Conservation (phyloP, 2,797 vertebrate genomes). For the Gadopsis bispinosus region DNA sequence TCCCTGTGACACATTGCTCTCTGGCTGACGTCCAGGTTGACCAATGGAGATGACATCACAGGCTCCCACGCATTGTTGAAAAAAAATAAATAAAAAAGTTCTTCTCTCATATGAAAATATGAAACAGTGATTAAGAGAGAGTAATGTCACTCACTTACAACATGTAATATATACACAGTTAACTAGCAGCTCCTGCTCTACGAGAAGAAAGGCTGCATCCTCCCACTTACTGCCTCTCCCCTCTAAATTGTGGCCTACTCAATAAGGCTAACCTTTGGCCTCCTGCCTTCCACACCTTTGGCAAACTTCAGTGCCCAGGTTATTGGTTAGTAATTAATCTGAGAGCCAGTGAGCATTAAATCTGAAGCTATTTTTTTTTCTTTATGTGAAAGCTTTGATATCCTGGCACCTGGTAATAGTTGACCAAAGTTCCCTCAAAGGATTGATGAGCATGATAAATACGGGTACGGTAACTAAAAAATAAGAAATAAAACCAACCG, state of each 20-base stretch:
- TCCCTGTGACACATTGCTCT: constrained; percentile 45
- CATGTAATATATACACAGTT: constrained; percentile 23
- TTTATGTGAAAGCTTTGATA: constrained; percentile 31
- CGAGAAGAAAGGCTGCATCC: constrained; percentile 19
- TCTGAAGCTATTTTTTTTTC: constrained; percentile 35
- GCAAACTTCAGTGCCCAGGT: constrained; percentile 64
- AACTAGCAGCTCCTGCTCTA: constrained; percentile 16
- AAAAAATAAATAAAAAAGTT: constrained; percentile 6
- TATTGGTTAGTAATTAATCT: constrained; percentile 77
- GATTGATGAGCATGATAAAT: constrained; percentile 45
- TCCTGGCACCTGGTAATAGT: constrained; percentile 37
- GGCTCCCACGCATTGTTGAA: constrained; percentile 9
- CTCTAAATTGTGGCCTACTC: constrained; percentile 46
- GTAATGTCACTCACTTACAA: constrained; percentile 10
- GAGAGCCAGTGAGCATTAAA: constrained; percentile 65
- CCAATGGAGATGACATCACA: constrained; percentile 36
- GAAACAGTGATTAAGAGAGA: constrained; percentile 15
- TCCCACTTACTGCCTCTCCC: constrained; percentile 24
- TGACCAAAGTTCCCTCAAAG: constrained; percentile 42
- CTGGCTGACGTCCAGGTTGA: constrained; percentile 32
- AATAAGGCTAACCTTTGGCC: constrained; percentile 70
- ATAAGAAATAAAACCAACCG: constrained; percentile 32
- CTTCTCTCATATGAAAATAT: constrained; percentile 26
- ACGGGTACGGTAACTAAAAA: background rate
- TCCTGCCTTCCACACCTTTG: constrained; percentile 70